Evolutionary conservation across 2,888 invertebrate species (phyloP), one percentile per base, ranked within the genome.

Genomic region (Tortrix viridana): DNA sequence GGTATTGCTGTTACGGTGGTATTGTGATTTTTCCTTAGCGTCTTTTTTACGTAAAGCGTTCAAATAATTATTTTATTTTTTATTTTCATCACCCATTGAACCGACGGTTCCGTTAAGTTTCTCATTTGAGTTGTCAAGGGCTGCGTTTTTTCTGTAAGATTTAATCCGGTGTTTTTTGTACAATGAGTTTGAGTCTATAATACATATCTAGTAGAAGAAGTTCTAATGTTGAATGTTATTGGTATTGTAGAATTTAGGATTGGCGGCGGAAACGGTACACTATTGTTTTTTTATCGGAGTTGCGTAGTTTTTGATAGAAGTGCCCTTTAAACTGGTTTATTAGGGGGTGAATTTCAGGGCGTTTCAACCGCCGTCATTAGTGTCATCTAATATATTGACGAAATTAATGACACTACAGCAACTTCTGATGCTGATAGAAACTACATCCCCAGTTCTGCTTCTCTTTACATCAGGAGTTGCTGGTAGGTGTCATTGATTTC

Each of bases 201-300:
- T 77, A 55, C 82, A 79, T 66, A 84, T 80, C 67, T 78, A 85
- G 58, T 84, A 77, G 20, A 72, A 16, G 63, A 63, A 22, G 57
- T 63, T 48, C 63, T 58, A 1, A 47, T 74, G 68, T 86, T 85
- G 57, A 85, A 84, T 43, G 82, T 81, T n/a, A n/a, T n/a, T 48
- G 91, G 90, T 61, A 92, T 80, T 38, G 88, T 91, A 48, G 88
- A 80, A 66, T 76, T 88, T 7, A 89, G 91, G 62, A 89, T 80
- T 20, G 89, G 90, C 16, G 90, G 90, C 16, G 90, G 90, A 55
- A 85, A 67, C 32, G 86, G 82, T 20, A 78, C 74, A 58, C 78
- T 77, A 38, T 77, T 77, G 49, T 81, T 82, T 60, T n/a, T 70
- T 67, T 37, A 46, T 46, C 5, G 44, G 64, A 22, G 46, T 52